A percentile compares a stretch with the other conserved stretches of the same genome.
Conservation (phyloP, 1,140 invertebrate species). For the Drosophila hydei region DNA sequence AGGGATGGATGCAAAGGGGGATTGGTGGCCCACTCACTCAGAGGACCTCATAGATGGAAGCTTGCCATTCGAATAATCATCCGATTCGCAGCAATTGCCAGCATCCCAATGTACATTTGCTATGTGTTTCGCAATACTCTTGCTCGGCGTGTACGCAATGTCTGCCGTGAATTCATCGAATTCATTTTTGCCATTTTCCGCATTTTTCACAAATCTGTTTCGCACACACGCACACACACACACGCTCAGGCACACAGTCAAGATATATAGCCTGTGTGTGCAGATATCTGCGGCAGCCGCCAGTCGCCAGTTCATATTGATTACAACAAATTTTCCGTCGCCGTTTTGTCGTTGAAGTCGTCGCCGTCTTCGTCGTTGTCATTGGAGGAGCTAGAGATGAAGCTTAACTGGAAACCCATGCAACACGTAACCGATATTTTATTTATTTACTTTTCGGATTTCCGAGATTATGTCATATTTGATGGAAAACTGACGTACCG, state of each 20-base stretch:
- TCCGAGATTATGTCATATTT: slow-evolving; percentile 15
- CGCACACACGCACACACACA: slow-evolving; percentile 41
- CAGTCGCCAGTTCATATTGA: slow-evolving; percentile 80
- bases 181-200: slow-evolving; percentile 81
- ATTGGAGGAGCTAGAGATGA: slow-evolving; percentile 24
- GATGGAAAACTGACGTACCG: background rate
- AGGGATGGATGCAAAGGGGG: background rate
- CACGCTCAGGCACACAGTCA: slow-evolving; percentile 18
- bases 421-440: slow-evolving; percentile 41
- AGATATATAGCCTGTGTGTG: slow-evolving; percentile 50
- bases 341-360: slow-evolving; percentile 58
- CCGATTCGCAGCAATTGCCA: slow-evolving; percentile 41
- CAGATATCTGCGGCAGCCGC: slow-evolving; percentile 73
- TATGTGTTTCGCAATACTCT: slow-evolving; percentile 65
- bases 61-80: slow-evolving; percentile 12
- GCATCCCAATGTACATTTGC: slow-evolving; percentile 46
- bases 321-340: slow-evolving; percentile 79
- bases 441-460: slow-evolving; percentile 11
- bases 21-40: background rate
- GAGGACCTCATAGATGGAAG: background rate
- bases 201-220: slow-evolving; percentile 82
- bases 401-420: slow-evolving; percentile 32
- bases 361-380: slow-evolving; percentile 22
- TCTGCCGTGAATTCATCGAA: slow-evolving; percentile 72
- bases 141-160: slow-evolving; percentile 58